Conservation (phyloP, 2,113 vertebrate species). For the Hippocampus zosterae region DNA sequence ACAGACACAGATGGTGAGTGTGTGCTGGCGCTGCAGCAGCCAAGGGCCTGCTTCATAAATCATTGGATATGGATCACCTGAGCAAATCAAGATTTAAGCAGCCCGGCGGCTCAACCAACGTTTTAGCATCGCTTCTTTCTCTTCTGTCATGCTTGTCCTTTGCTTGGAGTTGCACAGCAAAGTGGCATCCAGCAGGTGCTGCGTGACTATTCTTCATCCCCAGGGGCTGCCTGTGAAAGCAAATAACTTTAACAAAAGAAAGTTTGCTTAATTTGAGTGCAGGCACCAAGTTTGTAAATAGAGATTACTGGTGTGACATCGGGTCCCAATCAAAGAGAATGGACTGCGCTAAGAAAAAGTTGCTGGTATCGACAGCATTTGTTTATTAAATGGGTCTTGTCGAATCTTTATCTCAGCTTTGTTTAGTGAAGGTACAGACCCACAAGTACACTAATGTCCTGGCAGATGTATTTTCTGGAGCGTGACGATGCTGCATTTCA, state of each 20-base stretch:
- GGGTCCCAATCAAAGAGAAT: conserved; percentile 9
- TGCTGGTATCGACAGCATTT: not conserved
- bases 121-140: conserved; percentile 9
- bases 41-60: conserved; percentile 18
- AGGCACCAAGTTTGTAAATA: conserved; percentile 7
- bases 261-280: conserved; percentile 8
- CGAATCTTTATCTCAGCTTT: not conserved
- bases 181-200: not conserved
- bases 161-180: not conserved
- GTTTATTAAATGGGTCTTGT: not conserved
- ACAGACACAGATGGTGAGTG: conserved; percentile 29
- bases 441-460: not conserved
- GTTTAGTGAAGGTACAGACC: not conserved
- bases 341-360: conserved; percentile 14
- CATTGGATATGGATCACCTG: conserved; percentile 20
- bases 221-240: not conserved
- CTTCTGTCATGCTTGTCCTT: not conserved
- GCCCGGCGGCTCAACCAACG: not conserved
- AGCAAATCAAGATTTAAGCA: conserved; percentile 15
- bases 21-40: conserved; percentile 29
- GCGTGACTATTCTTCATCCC: not conserved
- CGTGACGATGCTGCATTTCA: not conserved
- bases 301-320: conserved; percentile 21
- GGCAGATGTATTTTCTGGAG: not conserved
- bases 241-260: conserved; percentile 12